phyloP scores from a whole-genome alignment of 2,113 vertebrate genomes.

The Mormyrus lacerda region DNA sequence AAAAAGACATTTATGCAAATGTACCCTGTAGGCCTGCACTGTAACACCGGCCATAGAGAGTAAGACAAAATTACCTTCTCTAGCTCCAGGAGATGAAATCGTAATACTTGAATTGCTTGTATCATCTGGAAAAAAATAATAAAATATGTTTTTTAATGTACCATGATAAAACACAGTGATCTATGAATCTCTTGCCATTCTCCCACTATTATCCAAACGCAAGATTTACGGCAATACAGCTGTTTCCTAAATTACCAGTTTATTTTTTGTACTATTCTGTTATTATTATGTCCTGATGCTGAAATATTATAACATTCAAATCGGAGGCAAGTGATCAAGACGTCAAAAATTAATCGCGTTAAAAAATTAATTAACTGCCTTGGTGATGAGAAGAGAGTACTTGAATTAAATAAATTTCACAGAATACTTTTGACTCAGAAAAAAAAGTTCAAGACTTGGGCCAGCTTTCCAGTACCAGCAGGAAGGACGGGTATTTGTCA shows the following conservation, averaged over 20 bases:
- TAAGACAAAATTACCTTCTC: constrained; percentile 86
- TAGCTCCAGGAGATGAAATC: constrained; percentile 99
- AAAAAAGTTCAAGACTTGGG: constrained; percentile 33
- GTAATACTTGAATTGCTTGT: constrained; percentile 99
- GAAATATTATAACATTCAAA: constrained; percentile 16
- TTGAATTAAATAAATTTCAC: constrained; percentile 14
- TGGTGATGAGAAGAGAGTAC: neutral
- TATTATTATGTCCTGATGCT: constrained; percentile 30
- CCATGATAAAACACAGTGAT: neutral
- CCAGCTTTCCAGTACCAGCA: constrained; percentile 32
- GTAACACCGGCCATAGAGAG: constrained; percentile 61
- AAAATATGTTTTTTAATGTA: constrained; percentile 42
- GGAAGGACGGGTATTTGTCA: constrained; percentile 44
- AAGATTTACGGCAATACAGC: constrained; percentile 43
- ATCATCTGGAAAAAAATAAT: constrained; percentile 91
- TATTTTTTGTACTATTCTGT: neutral
- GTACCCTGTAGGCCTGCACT: constrained; percentile 53
- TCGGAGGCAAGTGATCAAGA: neutral
- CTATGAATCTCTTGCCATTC: neutral
- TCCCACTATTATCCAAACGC: neutral
- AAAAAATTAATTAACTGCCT: neutral
- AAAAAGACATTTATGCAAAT: constrained; percentile 94
- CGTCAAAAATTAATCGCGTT: neutral
- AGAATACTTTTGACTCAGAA: constrained; percentile 37
- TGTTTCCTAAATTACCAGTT: constrained; percentile 43